These are phyloP conservation scores for Sphyrna mokarran DNA, from an alignment of 2,113 vertebrate species.

Conservation along the genomic window DNA sequence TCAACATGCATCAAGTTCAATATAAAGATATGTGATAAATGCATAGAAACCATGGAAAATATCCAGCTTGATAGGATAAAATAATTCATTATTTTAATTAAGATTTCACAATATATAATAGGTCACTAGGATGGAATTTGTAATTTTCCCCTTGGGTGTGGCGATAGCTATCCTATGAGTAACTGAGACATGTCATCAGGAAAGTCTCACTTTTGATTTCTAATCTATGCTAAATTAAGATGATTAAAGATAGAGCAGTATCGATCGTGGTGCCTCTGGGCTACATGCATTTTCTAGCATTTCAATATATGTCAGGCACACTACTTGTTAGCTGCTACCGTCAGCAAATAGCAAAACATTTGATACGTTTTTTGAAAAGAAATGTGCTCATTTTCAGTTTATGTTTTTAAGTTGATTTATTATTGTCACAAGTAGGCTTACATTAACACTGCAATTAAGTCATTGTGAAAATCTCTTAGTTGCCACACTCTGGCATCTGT, in stretches of 20 bases:
- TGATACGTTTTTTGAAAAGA: neutral
- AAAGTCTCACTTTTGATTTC: neutral
- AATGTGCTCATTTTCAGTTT: neutral
- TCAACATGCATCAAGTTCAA: neutral
- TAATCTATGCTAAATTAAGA: neutral
- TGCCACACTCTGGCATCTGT: no score
- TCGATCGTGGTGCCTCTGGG: neutral
- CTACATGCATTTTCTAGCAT: neutral
- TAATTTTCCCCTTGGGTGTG: neutral
- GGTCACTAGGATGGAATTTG: neutral
- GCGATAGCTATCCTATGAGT: neutral
- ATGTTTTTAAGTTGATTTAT: no score
- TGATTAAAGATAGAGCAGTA: neutral
- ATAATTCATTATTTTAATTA: neutral
- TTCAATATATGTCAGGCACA: neutral
- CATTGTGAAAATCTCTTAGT: no score
- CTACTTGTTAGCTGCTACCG: neutral
- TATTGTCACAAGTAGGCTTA: no score
- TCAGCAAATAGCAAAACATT: neutral
- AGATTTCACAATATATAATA: neutral
- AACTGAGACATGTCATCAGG: neutral
- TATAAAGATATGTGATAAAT: neutral
- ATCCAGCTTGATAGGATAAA: neutral
- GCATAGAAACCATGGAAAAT: neutral
- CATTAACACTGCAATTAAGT: no score